phyloP scores from a whole-genome alignment of 2,888 invertebrate genomes.

The Latrodectus elegans region DNA sequence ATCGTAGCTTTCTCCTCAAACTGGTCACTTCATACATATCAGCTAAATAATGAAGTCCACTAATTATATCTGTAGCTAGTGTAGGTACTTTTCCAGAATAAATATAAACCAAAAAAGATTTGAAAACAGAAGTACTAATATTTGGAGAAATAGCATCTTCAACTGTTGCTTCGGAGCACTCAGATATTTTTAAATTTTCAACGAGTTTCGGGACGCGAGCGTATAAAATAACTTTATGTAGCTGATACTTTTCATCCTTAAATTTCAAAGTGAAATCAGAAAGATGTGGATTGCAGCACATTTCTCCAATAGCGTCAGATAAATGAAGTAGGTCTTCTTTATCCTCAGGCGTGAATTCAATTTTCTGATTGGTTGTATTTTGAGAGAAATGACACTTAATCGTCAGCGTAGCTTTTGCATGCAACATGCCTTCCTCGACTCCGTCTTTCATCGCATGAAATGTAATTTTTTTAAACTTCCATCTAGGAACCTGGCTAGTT shows the following conservation, averaged over 20 bases:
- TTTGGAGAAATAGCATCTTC: background rate
- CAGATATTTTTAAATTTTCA: background rate
- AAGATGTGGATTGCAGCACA: conserved; percentile 8
- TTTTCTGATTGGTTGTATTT: background rate
- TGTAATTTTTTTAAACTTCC: background rate
- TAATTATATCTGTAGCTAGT: background rate
- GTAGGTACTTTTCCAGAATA: conserved; percentile 25
- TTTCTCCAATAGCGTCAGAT: conserved; percentile 11
- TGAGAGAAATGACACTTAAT: conserved; percentile 22
- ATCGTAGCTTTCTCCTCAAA: conserved; percentile 14
- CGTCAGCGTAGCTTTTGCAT: background rate
- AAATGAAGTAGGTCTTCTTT: conserved; percentile 2
- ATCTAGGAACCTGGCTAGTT: background rate
- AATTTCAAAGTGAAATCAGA: conserved; percentile 11
- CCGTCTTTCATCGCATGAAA: background rate
- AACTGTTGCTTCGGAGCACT: background rate
- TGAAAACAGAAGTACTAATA: conserved; percentile 6
- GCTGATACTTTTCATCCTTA: background rate
- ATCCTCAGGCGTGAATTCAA: background rate
- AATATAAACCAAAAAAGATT: background rate
- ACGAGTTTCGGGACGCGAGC: conserved; percentile 7
- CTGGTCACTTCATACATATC: background rate
- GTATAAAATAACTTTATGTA: conserved; percentile 11
- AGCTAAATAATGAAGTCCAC: conserved; percentile 12
- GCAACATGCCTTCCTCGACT: background rate